These are phyloP conservation scores for Drosophila mayaguana DNA, from an alignment of 2,888 invertebrate genomes.

Conservation along the genomic window DNA sequence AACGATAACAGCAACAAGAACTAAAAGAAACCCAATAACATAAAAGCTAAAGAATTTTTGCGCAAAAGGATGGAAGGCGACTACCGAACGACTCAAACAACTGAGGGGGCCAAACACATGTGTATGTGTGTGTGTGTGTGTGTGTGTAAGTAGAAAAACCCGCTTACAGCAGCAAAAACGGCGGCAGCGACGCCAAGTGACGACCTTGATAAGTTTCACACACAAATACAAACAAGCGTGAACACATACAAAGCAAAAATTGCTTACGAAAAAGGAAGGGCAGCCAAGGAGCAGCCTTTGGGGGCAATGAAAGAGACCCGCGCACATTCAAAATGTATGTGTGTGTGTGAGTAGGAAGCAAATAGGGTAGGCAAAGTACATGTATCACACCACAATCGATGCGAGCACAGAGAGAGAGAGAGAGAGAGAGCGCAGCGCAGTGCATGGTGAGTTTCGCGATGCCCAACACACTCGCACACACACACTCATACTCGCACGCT, in stretches of 20 bases:
- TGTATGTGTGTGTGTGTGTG: conserved; percentile 16
- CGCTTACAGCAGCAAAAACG: conserved; percentile 77
- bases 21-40: conserved; percentile 77
- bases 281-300: conserved; percentile 51
- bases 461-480: neutral
- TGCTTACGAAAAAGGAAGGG: conserved; percentile 61
- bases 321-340: conserved; percentile 7
- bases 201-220: conserved; percentile 83
- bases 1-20: conserved; percentile 18
- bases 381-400: conserved; percentile 62
- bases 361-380: conserved; percentile 18
- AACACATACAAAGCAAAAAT: conserved; percentile 28
- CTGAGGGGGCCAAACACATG: conserved; percentile 19
- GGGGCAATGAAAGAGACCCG: conserved; percentile 28
- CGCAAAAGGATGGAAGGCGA: conserved; percentile 74
- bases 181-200: conserved; percentile 75
- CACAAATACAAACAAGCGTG: conserved; percentile 1
- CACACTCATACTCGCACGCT: conserved; percentile 1
- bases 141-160: conserved; percentile 75
- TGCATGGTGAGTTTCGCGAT: conserved; percentile 58
- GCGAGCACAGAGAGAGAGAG: conserved; percentile 25
- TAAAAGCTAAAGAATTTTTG: conserved; percentile 79
- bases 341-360: conserved; percentile 4
- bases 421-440: conserved; percentile 14
- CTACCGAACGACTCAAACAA: conserved; percentile 34